Evolutionary conservation across 1,140 invertebrate genomes (phyloP), one percentile per base, ranked within the genome.

Genomic region (Lepidostoma basale): DNA sequence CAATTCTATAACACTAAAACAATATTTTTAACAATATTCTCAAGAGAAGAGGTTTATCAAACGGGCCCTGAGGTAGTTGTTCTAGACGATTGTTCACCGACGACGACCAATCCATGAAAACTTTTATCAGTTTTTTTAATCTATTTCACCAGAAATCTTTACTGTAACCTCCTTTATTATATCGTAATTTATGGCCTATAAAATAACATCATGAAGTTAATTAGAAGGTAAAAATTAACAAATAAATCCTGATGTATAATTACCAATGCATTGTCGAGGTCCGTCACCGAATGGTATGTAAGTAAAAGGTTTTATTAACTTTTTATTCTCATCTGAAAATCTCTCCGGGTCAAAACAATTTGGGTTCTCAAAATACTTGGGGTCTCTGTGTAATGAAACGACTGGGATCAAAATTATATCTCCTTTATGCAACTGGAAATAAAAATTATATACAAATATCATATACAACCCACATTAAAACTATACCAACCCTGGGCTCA

Each of bases 211-310:
- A 6, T 33, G 12, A 6, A 5, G 6, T 33, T 6, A 33, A 33
- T 33, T 12, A 33, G 12, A 5, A 33, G 30, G 12, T 33, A 33
- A 5, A 33, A 12, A 12, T 33, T 12, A 33, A 6, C 12, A 20
- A 20, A 47, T 20, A 20, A 47, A 47, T 18, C 20, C 10, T 9
- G 16, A 6, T 2, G 44, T 23, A 54, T 23, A 54, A 44, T 60
- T 62, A 30, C 87, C 89, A 69, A 88, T 87, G 70, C 88, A 89
- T 54, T 84, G 83, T 58, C 87, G 77, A 1, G 85, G 83, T 3
- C 88, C 88, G 10, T 85, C 83, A 1, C 88, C 87, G 71, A 90
- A 91, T 1, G 89, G 89, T 54, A 90, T 73, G 75, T 85, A 88
- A 8, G 68, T 49, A 16, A 52, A 62, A 0, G 67, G 58, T 28